phyloP scores from a whole-genome alignment of 2,888 invertebrate species.

The Drosophila nigritarsus region DNA sequence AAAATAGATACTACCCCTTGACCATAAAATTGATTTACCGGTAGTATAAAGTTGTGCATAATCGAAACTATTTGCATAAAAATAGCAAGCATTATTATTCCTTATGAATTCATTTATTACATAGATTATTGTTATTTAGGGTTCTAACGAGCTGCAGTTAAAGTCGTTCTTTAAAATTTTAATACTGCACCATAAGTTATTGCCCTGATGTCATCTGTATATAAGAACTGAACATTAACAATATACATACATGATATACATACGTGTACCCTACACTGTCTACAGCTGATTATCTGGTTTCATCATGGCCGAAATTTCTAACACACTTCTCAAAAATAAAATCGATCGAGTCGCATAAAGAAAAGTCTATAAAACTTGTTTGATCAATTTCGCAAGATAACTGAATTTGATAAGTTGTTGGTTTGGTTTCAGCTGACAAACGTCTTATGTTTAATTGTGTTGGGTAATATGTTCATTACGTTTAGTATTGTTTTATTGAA shows the following conservation, averaged over 20 bases:
- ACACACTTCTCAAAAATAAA: slow-evolving; percentile 26
- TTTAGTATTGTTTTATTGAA: slow-evolving; percentile 20
- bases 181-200: neutral
- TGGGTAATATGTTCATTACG: slow-evolving; percentile 74
- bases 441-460: slow-evolving; percentile 62
- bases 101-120: neutral
- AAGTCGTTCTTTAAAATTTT: neutral
- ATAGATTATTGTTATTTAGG: slow-evolving; percentile 1
- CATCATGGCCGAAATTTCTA: slow-evolving; percentile 9
- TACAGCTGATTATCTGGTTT: slow-evolving; percentile 22
- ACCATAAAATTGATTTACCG: slow-evolving; percentile 35
- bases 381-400: slow-evolving; percentile 55
- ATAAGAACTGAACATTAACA: neutral
- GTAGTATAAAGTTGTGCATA: slow-evolving; percentile 36
- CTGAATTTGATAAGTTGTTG: slow-evolving; percentile 58
- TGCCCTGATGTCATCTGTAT: slow-evolving; percentile 1
- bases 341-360: slow-evolving; percentile 29
- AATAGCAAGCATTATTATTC: neutral
- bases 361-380: slow-evolving; percentile 70
- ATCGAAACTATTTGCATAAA: neutral
- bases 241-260: neutral
- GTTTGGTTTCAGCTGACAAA: slow-evolving; percentile 68
- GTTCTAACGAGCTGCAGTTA: slow-evolving; percentile 1
- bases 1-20: slow-evolving; percentile 10
- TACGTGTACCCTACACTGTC: neutral